Evolutionary conservation across 2,113 vertebrate species (phyloP), one percentile per base, ranked within the genome.

Genomic region (Poecile atricapillus): DNA sequence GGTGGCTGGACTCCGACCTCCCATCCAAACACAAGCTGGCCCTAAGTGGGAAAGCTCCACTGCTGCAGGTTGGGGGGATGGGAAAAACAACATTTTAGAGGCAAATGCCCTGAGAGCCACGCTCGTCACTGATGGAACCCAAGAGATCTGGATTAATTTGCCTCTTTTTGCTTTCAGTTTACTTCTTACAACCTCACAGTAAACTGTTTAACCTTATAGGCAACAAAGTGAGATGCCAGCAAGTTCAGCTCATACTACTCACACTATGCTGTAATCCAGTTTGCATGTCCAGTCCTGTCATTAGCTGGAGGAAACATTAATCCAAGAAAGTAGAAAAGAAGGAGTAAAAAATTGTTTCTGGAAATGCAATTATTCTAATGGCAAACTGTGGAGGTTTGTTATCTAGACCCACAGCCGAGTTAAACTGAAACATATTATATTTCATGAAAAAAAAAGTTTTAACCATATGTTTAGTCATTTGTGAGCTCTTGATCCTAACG

Each of bases 351-450:
- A 83, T 16, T 71, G 92, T 93, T 93, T 96, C 95, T 96, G 92
- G 94, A 96, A 96, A 83, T 27, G 11, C 47, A 95, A n/a, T 56
- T 52, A 73, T 63, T 94, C 78, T 86, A 94, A 95, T 43, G 65
- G 91, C 81, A 96, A 97, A 63, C 16, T 37, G 56, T 83, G 43
- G 80, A 77, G 56, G 11, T 70, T 85, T 13, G 7, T 80, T 95
- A 96, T 73, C 86, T 86, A 95, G 90, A 95, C 94, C 89, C 94
- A 87, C 93, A 94, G 88, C 93, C 0, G 73, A 96, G 91, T 91
- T 95, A 97, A 96, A 95, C 86, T 92, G 67, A 92, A 96, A 95
- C 95, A 96, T 90, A 95, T 95, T 93, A 91, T 76, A 88, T 86
- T 87, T 33, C 65, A 90, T 19, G 41, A 67, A 85, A 93, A 93